Percentiles rank a stretch among this genome's conserved stretches.
These are phyloP conservation scores for Varanus salvator DNA, from an alignment of 2,113 vertebrate genomes.

Conservation along the genomic window DNA sequence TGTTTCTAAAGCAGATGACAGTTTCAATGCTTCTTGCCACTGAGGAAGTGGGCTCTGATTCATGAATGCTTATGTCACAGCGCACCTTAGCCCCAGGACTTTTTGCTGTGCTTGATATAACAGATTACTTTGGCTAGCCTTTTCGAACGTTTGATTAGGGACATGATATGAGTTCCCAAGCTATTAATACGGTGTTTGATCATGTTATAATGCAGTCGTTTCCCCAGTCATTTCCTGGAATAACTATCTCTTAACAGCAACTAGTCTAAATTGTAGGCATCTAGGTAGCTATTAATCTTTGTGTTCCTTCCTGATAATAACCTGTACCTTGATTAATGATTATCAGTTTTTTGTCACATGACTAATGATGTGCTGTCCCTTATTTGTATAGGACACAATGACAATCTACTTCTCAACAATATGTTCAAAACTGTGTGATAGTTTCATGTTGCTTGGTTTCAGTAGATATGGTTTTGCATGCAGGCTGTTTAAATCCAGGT, in stretches of 20 bases:
- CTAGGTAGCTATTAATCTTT: background rate
- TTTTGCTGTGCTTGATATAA: background rate
- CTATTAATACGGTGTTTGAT: background rate
- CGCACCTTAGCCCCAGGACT: background rate
- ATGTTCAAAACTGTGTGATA: background rate
- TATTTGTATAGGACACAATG: background rate
- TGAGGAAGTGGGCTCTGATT: background rate
- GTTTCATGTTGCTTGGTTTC: background rate
- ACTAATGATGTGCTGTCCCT: constrained; percentile 1
- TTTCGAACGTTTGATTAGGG: constrained; percentile 6
- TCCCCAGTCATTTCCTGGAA: background rate
- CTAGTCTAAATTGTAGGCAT: background rate
- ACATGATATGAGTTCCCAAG: constrained; percentile 55
- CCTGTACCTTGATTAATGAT: fast-evolving
- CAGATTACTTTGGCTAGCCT: background rate
- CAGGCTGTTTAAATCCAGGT: background rate
- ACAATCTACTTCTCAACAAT: background rate
- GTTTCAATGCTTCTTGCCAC: constrained; percentile 61
- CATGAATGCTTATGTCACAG: background rate
- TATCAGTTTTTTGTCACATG: constrained; percentile 13
- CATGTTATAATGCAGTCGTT: background rate
- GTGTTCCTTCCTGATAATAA: background rate
- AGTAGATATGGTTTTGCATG: background rate
- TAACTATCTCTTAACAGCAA: background rate
- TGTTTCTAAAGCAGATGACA: constrained; percentile 60